These are phyloP conservation scores for Empis stercorea DNA, from an alignment of 2,888 invertebrate species.

Conservation along the genomic window DNA sequence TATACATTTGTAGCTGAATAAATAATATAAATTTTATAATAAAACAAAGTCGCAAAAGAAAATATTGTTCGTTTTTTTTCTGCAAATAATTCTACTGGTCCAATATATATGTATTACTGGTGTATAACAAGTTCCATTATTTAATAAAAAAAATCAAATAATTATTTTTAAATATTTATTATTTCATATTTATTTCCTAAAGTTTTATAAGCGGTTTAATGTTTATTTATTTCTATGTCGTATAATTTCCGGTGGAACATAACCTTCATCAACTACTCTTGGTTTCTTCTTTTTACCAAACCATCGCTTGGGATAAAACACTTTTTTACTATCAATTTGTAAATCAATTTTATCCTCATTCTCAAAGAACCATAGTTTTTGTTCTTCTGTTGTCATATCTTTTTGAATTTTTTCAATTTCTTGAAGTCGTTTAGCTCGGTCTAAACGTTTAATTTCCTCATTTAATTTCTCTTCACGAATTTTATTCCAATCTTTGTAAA, in stretches of 20 bases:
- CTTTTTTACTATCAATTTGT: slow-evolving; percentile 48
- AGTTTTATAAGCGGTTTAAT: neutral
- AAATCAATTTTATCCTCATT: slow-evolving; percentile 64
- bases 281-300: slow-evolving; percentile 40
- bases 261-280: slow-evolving; percentile 44
- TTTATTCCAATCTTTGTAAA: slow-evolving; percentile 46
- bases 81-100: too few species aligned
- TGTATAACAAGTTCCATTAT: too few species aligned
- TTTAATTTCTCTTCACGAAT: slow-evolving; percentile 44
- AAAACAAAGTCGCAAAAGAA: too few species aligned
- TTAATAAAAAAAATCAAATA: too few species aligned
- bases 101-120: too few species aligned
- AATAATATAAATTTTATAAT: too few species aligned
- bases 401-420: slow-evolving; percentile 43
- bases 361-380: slow-evolving; percentile 66
- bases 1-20: too few species aligned
- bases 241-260: slow-evolving; percentile 57
- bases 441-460: slow-evolving; percentile 43
- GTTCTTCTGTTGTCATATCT: slow-evolving; percentile 44
- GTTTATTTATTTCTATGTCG: slow-evolving; percentile 12
- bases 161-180: too few species aligned
- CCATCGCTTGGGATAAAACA: slow-evolving; percentile 34
- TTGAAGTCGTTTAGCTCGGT: slow-evolving; percentile 36
- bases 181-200: too few species aligned
- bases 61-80: too few species aligned